Base-by-base conservation (phyloP, 2,888 invertebrate genomes). In the Pterostichus niger region DNA sequence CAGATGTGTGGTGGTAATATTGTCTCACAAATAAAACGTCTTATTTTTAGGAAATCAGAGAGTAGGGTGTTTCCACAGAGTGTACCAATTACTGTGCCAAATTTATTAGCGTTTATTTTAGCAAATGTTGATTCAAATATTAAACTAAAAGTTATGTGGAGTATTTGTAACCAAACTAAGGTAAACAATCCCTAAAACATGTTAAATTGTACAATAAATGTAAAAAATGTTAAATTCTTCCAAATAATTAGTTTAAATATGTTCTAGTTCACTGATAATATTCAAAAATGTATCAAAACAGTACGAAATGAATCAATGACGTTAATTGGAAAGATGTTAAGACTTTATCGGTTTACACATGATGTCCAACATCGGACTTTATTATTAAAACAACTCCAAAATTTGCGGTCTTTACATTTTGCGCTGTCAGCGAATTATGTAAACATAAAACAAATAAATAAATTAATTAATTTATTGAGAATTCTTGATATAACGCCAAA, bases 51-150 rank as follows among this genome's bases (percentile, higher is more conserved):
- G 85, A 95, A 94, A 91, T 91, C 93, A 6, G 96, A 96, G 86
- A 95, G 95, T 86, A 91, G 93, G 76, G 91, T 93, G 75, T 96
- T 93, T 89, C 95, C 96, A 7, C 88, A 89, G 85, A 89, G 91
- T 82, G 89, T 93, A 86, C 93, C 94, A 75, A 89, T 95, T 80
- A 93, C 94, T n/a, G 91, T 93, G 73, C 90, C 93, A 85, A 94
- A 94, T 87, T 89, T 96, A 82, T 90, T 94, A 80, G 94, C 94
- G 86, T 95, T 97, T 86, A 92, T 96, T 77, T 89, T 96, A 85
- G 93, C 94, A 9, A 94, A 95, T 89, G 90, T 96, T 83, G 91
- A 93, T 71, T 88, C 92, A 84, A 90, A 90, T 54, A 87, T 89
- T 35, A 92, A 91, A 86, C 86, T 93, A 84, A 90, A 92, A 68